These are phyloP conservation scores for Eutolmus rufibarbis DNA, from an alignment of 2,888 invertebrate genomes.

Conservation along the genomic window DNA sequence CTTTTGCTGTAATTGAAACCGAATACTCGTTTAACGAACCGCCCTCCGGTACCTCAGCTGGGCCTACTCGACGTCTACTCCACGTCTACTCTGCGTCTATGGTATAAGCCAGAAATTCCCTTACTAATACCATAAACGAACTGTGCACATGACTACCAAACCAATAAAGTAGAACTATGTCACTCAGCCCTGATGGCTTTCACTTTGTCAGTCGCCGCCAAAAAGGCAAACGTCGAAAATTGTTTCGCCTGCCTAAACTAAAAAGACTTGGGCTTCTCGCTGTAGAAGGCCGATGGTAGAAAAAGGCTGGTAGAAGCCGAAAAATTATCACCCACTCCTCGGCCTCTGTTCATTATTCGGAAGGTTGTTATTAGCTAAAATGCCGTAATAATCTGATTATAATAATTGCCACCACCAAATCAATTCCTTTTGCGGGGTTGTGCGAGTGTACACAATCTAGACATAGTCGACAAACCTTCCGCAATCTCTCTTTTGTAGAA, in stretches of 20 bases:
- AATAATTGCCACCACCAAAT: background rate
- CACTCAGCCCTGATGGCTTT: background rate
- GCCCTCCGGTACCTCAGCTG: background rate
- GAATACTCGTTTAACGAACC: background rate
- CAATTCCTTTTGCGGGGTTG: background rate
- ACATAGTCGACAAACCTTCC: background rate
- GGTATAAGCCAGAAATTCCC: background rate
- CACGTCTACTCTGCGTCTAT: too few species aligned
- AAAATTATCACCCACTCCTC: background rate
- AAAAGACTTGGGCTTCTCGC: background rate
- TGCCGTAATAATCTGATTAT: background rate
- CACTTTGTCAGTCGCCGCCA: background rate
- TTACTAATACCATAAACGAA: background rate
- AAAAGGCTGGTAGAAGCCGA: background rate
- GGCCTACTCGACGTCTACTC: background rate
- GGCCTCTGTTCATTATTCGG: background rate
- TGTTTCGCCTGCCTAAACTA: background rate
- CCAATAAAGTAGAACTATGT: background rate
- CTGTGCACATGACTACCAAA: background rate
- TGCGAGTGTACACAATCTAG: background rate
- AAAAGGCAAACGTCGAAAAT: background rate
- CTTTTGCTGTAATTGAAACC: background rate
- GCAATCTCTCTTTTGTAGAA: background rate
- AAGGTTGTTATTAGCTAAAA: background rate
- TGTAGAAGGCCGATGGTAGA: background rate